These are phyloP conservation scores for Gambusia yucatana DNA, from an alignment of 2,797 vertebrate genomes.

Conservation along the genomic window DNA sequence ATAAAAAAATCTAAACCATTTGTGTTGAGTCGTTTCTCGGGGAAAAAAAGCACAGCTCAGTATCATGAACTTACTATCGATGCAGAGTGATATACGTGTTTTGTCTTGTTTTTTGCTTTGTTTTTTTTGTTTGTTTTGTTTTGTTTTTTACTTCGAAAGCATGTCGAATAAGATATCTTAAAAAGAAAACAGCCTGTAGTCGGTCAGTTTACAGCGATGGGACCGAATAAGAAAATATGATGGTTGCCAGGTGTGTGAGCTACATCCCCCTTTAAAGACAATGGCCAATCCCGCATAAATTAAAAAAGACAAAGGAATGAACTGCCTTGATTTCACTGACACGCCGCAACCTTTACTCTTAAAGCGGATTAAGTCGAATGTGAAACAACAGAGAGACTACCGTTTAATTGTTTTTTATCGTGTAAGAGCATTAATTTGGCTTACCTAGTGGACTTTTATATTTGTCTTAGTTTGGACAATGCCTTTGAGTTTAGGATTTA, in stretches of 20 bases:
- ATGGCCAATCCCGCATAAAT: background rate
- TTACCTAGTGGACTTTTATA: background rate
- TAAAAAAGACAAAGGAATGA: conserved; percentile 3
- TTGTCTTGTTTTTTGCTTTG: no score
- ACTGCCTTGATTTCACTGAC: background rate
- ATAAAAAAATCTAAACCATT: background rate
- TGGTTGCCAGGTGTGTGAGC: conserved; percentile 76
- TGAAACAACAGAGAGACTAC: background rate
- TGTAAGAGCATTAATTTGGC: no score
- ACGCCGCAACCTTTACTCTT: background rate
- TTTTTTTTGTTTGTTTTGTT: no score
- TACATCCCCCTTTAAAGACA: background rate
- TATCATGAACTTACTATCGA: background rate
- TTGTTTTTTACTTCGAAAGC: background rate
- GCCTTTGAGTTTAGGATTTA: background rate
- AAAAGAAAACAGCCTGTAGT: background rate
- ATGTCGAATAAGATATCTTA: background rate
- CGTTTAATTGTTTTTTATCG: background rate
- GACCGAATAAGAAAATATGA: conserved; percentile 56
- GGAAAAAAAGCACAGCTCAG: background rate
- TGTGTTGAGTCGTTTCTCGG: background rate
- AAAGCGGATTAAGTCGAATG: background rate
- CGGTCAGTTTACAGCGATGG: conserved; percentile 60
- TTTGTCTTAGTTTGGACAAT: background rate
- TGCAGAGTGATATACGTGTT: background rate